These are phyloP conservation scores for Platerodrilus igneus DNA, from an alignment of 2,888 invertebrate genomes.

Conservation along the genomic window DNA sequence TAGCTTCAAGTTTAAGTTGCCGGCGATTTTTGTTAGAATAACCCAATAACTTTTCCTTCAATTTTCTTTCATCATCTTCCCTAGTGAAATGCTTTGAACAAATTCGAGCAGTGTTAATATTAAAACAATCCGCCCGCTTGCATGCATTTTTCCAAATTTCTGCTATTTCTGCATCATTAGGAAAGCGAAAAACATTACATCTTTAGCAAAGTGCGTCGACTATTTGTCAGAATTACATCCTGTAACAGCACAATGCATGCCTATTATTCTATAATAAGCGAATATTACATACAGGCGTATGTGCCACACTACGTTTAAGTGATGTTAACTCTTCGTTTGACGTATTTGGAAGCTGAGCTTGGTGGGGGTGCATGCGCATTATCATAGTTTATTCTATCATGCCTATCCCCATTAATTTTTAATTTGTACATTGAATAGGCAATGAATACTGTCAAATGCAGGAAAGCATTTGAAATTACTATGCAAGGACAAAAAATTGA, in stretches of 20 bases:
- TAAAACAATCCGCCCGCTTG: constrained; percentile 8
- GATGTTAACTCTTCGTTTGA: too few species aligned
- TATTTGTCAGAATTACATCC: constrained; percentile 12
- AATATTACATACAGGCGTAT: too few species aligned
- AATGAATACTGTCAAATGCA: too few species aligned
- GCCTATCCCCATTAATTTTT: too few species aligned
- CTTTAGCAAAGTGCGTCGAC: neutral
- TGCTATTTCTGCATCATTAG: neutral
- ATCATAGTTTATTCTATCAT: too few species aligned
- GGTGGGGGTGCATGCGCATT: too few species aligned
- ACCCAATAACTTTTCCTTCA: constrained; percentile 8
- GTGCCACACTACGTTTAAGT: too few species aligned
- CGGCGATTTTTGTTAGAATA: constrained; percentile 4
- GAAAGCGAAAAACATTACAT: constrained; percentile 10
- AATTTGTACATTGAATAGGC: too few species aligned
- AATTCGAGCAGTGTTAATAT: constrained; percentile 6
- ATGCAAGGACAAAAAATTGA: too few species aligned
- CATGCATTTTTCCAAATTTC: constrained; percentile 6
- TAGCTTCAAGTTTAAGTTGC: constrained; percentile 1
- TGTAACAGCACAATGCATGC: constrained; percentile 12
- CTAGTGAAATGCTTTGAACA: constrained; percentile 11
- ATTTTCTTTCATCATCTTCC: constrained; percentile 5
- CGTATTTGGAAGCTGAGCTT: too few species aligned
- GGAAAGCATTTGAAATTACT: too few species aligned
- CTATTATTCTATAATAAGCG: too few species aligned